phyloP scores from a whole-genome alignment of 2,888 invertebrate species.

The Hemithea aestivaria region DNA sequence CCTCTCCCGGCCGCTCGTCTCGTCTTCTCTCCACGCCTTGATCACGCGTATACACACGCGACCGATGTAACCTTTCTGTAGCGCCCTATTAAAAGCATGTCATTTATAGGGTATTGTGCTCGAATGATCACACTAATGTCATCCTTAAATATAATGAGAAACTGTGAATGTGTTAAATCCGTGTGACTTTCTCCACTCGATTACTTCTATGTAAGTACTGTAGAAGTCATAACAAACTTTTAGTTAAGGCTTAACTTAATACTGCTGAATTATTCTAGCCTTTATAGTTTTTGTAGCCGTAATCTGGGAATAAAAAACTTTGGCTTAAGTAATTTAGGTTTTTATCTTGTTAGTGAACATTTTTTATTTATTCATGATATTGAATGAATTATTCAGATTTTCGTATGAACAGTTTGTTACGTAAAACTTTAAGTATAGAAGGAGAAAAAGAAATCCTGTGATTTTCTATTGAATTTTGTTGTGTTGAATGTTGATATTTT shows the following conservation, averaged over 20 bases:
- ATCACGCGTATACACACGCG: constrained; percentile 37
- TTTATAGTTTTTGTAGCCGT: background rate
- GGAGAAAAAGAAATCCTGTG: too few relatives aligned
- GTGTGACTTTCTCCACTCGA: constrained; percentile 42
- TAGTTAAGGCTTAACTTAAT: constrained; percentile 5
- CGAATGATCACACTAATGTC: constrained; percentile 55
- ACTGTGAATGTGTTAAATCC: constrained; percentile 55
- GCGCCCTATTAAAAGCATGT: constrained; percentile 56
- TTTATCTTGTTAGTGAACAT: too few relatives aligned
- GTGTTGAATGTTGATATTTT: too few relatives aligned
- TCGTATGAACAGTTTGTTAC: too few relatives aligned
- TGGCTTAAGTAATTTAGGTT: too few relatives aligned
- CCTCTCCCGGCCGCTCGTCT: constrained; percentile 53
- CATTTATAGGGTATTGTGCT: constrained; percentile 55
- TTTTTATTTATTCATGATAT: too few relatives aligned
- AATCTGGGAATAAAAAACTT: background rate
- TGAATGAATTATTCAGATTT: too few relatives aligned
- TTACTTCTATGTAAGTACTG: constrained; percentile 39
- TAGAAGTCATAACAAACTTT: constrained; percentile 13
- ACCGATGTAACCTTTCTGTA: constrained; percentile 42
- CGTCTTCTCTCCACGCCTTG: constrained; percentile 38
- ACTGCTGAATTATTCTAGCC: background rate
- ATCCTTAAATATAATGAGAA: constrained; percentile 56
- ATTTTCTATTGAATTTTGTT: too few relatives aligned
- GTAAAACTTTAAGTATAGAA: too few relatives aligned